These are phyloP conservation scores for Rhinatrema bivittatum DNA, from an alignment of 2,797 vertebrate species.

Conservation along the genomic window DNA sequence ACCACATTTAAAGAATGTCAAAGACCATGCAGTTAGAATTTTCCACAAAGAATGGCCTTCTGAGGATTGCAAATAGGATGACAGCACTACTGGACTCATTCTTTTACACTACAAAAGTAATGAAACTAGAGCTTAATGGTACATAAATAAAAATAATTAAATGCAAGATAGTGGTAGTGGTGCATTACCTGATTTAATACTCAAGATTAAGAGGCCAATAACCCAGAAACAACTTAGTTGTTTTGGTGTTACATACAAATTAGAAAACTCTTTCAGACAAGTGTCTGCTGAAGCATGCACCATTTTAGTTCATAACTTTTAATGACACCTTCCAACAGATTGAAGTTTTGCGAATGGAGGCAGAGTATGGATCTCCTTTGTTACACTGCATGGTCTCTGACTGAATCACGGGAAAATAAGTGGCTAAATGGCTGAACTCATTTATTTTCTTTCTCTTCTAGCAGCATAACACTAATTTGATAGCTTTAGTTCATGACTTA, in stretches of 20 bases:
- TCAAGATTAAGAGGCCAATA: slow-evolving; percentile 45
- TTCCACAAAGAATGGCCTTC: slow-evolving; percentile 18
- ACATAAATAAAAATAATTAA: slow-evolving; percentile 58
- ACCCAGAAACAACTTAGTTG: slow-evolving; percentile 38
- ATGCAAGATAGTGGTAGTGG: slow-evolving; percentile 28
- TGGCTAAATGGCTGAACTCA: not conserved
- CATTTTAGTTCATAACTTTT: slow-evolving; percentile 20
- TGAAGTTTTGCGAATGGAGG: slow-evolving; percentile 6
- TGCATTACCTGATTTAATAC: slow-evolving; percentile 48
- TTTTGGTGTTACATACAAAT: slow-evolving; percentile 33
- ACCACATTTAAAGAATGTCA: slow-evolving; percentile 26
- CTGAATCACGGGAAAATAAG: not conserved
- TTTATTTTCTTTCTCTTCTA: not conserved
- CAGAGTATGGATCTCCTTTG: not conserved
- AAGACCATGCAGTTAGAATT: slow-evolving; percentile 26
- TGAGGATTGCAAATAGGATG: slow-evolving; percentile 36
- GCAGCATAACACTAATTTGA: not conserved
- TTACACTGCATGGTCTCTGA: not conserved
- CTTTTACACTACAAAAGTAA: slow-evolving; percentile 26
- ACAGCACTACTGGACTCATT: slow-evolving; percentile 10
- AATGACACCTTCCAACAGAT: slow-evolving; percentile 1
- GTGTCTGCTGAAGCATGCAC: not conserved
- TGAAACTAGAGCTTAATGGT: slow-evolving; percentile 45
- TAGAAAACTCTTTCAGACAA: slow-evolving; percentile 12
- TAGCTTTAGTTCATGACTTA: not conserved